Conservation (phyloP, 2,888 invertebrate species). For the Agonopterix arenella region DNA sequence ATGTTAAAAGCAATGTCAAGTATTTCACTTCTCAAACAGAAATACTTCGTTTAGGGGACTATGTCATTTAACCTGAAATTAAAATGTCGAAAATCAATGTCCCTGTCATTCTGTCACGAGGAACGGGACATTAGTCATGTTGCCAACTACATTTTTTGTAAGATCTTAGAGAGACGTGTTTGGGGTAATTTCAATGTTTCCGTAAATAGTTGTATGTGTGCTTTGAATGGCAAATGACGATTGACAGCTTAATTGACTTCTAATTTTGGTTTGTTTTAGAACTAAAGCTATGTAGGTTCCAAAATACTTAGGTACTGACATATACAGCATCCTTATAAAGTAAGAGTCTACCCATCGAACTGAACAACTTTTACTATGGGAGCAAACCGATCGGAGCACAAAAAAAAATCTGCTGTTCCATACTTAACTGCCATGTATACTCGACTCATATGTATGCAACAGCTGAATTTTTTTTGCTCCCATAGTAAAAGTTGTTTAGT, state of each 20-base stretch:
- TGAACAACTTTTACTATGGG: too few species aligned
- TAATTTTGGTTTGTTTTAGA: conserved; percentile 31
- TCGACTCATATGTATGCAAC: too few species aligned
- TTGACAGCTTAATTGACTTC: conserved; percentile 44
- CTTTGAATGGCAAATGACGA: conserved; percentile 14
- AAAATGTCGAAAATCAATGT: conserved; percentile 69
- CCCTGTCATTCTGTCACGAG: conserved; percentile 43
- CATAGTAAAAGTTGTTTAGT: too few species aligned
- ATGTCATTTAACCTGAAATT: conserved; percentile 71
- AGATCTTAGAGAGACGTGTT: conserved; percentile 16
- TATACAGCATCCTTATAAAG: too few species aligned
- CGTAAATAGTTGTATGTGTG: conserved; percentile 19
- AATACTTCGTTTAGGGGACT: conserved; percentile 46
- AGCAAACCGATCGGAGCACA: too few species aligned
- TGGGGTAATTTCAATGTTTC: conserved; percentile 19
- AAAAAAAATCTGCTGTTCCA: too few species aligned
- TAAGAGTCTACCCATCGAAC: too few species aligned
- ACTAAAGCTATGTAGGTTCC: too few species aligned
- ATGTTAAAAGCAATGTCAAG: conserved; percentile 23
- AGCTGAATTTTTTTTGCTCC: too few species aligned
- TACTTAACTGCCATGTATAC: too few species aligned
- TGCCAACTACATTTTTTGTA: conserved; percentile 35
- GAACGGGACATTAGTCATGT: conserved; percentile 45
- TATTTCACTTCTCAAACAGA: conserved; percentile 35
- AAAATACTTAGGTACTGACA: too few species aligned